Evolutionary conservation across 2,113 vertebrate species (phyloP).

Genomic region (Heliornis fulica): DNA sequence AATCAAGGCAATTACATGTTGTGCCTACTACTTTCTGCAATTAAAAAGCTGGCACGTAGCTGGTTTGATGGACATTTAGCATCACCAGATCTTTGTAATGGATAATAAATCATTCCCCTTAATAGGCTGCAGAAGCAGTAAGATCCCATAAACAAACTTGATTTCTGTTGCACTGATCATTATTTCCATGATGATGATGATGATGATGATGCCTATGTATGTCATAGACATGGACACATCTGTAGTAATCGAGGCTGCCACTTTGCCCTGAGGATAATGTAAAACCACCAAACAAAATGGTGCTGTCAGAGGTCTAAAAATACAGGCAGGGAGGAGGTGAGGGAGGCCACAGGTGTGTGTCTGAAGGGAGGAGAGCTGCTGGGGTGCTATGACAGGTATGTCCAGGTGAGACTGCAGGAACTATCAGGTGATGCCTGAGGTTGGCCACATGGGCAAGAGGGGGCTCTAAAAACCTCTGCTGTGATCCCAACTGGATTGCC

Average conservation of each 20-base stretch:
- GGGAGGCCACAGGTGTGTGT: not conserved
- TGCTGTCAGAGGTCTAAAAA: not conserved
- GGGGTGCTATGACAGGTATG: fast-evolving
- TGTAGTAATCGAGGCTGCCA: not conserved
- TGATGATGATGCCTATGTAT: not conserved
- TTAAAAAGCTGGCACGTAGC: not conserved
- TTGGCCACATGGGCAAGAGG: not conserved
- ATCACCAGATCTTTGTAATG: not conserved
- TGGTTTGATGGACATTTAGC: not conserved
- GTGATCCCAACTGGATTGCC: not conserved
- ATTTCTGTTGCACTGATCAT: not conserved
- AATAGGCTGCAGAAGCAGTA: not conserved
- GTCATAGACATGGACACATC: not conserved
- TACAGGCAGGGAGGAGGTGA: not conserved
- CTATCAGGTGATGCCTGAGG: not conserved
- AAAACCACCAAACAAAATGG: not conserved
- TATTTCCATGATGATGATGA: not conserved
- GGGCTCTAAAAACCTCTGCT: not conserved
- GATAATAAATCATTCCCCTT: not conserved
- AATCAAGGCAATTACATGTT: not conserved
- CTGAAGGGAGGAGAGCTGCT: not conserved
- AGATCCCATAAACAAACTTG: not conserved
- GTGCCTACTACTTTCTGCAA: not conserved
- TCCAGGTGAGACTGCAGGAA: not conserved
- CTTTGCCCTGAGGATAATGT: not conserved